Conservation (phyloP, 2,113 vertebrate species). For the Carassius gibelio region DNA sequence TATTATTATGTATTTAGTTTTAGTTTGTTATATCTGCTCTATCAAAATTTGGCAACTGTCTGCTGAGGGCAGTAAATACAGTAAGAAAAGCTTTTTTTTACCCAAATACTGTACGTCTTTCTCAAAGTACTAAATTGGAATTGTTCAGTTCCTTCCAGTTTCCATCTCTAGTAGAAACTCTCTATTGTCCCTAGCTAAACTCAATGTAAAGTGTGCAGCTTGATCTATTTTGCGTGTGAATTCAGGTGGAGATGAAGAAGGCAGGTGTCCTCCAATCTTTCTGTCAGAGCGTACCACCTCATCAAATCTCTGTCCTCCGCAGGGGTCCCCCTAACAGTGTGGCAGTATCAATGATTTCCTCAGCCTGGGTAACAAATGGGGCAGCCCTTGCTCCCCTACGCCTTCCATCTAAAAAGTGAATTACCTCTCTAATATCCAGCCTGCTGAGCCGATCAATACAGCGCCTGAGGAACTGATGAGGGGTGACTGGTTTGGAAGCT, state of each 20-base stretch:
- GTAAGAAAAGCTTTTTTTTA: not conserved
- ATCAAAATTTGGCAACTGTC: not conserved
- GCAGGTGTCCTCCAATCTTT: constrained; percentile 18
- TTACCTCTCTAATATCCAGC: constrained; percentile 55
- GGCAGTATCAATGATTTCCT: constrained; percentile 52
- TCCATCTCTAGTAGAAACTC: not conserved
- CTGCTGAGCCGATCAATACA: constrained; percentile 51
- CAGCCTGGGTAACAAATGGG: constrained; percentile 50
- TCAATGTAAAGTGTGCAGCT: not conserved
- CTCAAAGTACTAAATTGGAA: not conserved
- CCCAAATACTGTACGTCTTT: too few relatives aligned
- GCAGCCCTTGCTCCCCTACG: constrained; percentile 30
- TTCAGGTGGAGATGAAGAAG: not conserved
- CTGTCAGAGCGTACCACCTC: constrained; percentile 23
- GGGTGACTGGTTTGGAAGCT: constrained; percentile 29
- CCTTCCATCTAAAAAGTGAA: constrained; percentile 54
- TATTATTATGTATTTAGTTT: not conserved
- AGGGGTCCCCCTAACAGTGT: not conserved
- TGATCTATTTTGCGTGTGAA: constrained; percentile 2
- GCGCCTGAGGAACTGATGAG: constrained; percentile 40
- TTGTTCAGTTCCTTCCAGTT: not conserved
- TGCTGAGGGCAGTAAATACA: not conserved
- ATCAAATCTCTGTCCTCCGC: constrained; percentile 5
- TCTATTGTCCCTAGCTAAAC: not conserved
- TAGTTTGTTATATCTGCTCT: not conserved